phyloP scores from a whole-genome alignment of 53 echinoderm and acorn worm species.

The Astropecten irregularis region DNA sequence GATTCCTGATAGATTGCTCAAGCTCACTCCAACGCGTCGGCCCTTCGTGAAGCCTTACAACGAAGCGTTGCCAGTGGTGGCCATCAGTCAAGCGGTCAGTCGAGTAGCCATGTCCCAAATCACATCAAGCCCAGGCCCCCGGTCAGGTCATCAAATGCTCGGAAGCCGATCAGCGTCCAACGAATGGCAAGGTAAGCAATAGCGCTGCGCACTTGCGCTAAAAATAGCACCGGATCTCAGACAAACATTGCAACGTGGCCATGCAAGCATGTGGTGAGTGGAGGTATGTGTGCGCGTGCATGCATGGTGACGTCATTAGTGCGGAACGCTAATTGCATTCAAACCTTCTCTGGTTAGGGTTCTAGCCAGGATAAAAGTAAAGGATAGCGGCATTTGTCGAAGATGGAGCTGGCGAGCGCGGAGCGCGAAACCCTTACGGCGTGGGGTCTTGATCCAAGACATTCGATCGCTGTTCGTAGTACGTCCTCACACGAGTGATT shows the following conservation, averaged over 20 bases:
- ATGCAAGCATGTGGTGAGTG: too few relatives aligned
- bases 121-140: conserved; percentile 65
- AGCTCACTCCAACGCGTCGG: conserved; percentile 74
- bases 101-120: neutral
- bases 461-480: too few relatives aligned
- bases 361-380: too few relatives aligned
- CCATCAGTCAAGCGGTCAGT: neutral
- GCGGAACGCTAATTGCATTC: too few relatives aligned
- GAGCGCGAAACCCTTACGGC: neutral
- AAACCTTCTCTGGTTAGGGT: neutral
- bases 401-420: neutral
- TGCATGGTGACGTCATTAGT: too few relatives aligned
- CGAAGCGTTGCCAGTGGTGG: conserved; percentile 53
- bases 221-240: too few relatives aligned
- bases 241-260: too few relatives aligned
- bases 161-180: conserved; percentile 88
- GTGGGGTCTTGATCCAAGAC: neutral
- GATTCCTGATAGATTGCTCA: conserved; percentile 72
- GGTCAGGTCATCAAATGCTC: conserved; percentile 56
- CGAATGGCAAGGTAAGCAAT: conserved; percentile 80
- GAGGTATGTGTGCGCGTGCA: too few relatives aligned
- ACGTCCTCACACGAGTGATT: too few relatives aligned
- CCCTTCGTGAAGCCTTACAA: conserved; percentile 83
- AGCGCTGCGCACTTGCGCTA: too few relatives aligned
- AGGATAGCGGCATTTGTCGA: neutral